phyloP scores from a whole-genome alignment of 2,888 invertebrate genomes.

The Luperina nickerlii region DNA sequence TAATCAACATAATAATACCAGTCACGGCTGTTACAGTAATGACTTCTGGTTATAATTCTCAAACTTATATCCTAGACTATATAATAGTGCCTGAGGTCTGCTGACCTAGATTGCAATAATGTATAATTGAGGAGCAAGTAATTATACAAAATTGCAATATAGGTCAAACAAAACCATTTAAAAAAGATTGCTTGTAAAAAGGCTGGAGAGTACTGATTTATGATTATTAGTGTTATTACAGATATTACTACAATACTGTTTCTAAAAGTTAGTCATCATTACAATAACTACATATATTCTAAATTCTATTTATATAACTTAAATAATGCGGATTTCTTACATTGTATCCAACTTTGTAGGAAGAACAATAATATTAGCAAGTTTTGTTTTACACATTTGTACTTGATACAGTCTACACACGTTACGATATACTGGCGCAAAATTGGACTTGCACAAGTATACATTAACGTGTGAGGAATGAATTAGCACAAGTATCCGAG shows the following conservation, averaged over 20 bases:
- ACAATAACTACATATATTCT: neutral
- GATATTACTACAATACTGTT: neutral
- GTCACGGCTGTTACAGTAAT: slow-evolving; percentile 26
- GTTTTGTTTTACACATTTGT: too few relatives aligned
- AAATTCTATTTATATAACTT: neutral
- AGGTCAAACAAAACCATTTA: neutral
- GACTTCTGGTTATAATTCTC: slow-evolving; percentile 14
- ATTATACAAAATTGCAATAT: neutral
- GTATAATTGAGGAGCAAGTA: slow-evolving; percentile 17
- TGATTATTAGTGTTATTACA: neutral
- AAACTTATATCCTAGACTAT: neutral
- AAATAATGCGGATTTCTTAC: neutral
- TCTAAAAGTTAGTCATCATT: too few relatives aligned
- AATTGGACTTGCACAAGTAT: neutral
- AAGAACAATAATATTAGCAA: neutral
- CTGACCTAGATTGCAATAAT: neutral
- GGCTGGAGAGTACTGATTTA: neutral
- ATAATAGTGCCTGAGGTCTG: slow-evolving; percentile 26
- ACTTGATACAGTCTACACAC: neutral
- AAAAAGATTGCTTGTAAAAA: neutral
- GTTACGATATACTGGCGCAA: neutral
- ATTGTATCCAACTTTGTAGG: too few relatives aligned
- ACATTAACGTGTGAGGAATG: neutral
- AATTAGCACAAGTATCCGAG: neutral
- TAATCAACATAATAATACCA: slow-evolving; percentile 21